Evolutionary conservation across 2,888 invertebrate genomes (phyloP), one percentile per base, ranked within the genome.

Genomic region (Odontocerum albicorne): DNA sequence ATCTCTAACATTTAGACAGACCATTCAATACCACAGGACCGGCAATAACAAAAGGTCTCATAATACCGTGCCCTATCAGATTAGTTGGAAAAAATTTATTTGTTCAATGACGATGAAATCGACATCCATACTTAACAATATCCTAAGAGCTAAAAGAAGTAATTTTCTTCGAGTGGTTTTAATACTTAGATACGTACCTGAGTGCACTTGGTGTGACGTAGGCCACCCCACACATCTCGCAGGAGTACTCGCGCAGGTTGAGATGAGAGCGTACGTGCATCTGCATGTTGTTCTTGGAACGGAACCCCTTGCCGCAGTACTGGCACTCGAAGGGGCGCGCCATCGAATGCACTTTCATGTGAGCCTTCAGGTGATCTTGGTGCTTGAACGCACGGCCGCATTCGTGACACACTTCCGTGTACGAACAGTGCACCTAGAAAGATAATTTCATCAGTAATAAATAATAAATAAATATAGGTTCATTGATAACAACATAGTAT

Each of bases 381-480:
- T 50, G 50, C 39, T 50, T 50, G 43, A 50, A 50, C 35, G 50
- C 50, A 3, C 50, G 42, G n/a, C 50, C 50, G 35, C 50, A 50
- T 35, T 50, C 50, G 43, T 33, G 43, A 17, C 50, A 50, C 13
- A 50, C 50, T 17, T 50, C 50, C 15, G 50, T 50, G 22, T 50
- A 50, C 1, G 50, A 50, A 15, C 50, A 50, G 50, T 50, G 50
- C 3, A 46, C 46, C 46, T 46, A 35, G 3, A 20, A 20, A 2
- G 2, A 16, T 7, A 4, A 27, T 10, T 7, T 7, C 10, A 27
- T 27, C 4, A 7, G 10, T 27, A 27, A 27, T 10, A 7, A 27
- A 27, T 27, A 10, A 10, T 27, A 7, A 27, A 27, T 27, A 27
- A 27, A 10, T 27, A 4, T 27, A 7, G 4, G 4, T 7, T 27